Evolutionary conservation across 2,113 vertebrate species (phyloP), one percentile per base, ranked within the genome.

Genomic region (Tricholaema leucomelas): DNA sequence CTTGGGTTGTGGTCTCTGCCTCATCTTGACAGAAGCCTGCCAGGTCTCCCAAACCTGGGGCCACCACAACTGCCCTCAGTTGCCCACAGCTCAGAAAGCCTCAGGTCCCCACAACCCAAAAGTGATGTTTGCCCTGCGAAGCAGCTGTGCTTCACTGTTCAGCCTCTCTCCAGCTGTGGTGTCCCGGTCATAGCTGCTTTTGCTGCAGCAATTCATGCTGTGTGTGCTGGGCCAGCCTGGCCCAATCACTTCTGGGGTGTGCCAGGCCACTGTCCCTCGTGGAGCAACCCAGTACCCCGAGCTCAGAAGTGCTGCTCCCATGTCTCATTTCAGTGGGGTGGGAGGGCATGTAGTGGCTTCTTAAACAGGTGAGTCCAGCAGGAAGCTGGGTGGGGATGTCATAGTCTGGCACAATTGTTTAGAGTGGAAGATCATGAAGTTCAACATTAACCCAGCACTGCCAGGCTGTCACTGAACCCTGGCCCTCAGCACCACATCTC

Each of bases 141-240:
- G 40, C 24, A 59, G 46, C 54, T 5, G 11, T 38, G 27, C 9
- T 7, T 18, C 44, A 9, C n/a, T 25, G 8, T 8, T n/a, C 36
- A 42, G 24, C 16, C 5, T 2, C 15, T 5, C 25, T 33, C 40
- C 30, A 27, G 46, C 15, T 1, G 0, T 1, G 5, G 35, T 12
- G 33, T 19, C n/a, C 24, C 5, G 31, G 54, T 18, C 1, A 1
- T 9, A 1, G 4, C 48, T 12, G n/a, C 35, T 71, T 52, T 33
- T 58, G 38, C 87, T 46, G 58, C 61, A 61, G 65, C 31, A 4
- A 31, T 69, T n/a, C 21, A 10, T 12, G 20, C 27, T 6, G 24
- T 2, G 25, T 2, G 33, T 42, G 58, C 72, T 4, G 4, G 25
- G 4, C 9, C 8, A 10, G 9, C 35, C 5, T 27, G 27, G 67